Percentiles rank a stretch among this genome's conserved stretches.
Conservation (phyloP, 2,113 vertebrate genomes). For the Puntigrus tetrazona region DNA sequence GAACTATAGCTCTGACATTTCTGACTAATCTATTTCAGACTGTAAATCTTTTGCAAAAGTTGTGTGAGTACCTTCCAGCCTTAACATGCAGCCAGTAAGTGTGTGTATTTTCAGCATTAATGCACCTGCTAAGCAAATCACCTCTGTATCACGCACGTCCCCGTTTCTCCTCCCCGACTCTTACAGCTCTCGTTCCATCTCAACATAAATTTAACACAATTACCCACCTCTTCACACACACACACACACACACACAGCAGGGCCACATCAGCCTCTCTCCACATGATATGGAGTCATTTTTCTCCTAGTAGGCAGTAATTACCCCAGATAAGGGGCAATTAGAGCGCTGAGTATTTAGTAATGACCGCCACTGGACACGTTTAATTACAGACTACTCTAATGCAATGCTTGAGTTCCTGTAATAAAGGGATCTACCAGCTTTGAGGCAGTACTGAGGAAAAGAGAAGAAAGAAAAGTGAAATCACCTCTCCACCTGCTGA, state of each 20-base stretch:
- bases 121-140: conserved; percentile 51
- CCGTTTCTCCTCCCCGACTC: conserved; percentile 27
- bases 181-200: conserved; percentile 26
- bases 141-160: not conserved
- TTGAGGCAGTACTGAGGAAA: conserved; percentile 54
- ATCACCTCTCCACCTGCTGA: not conserved
- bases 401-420: conserved; percentile 69
- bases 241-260: conserved; percentile 32
- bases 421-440: conserved; percentile 65
- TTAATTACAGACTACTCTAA: conserved; percentile 75
- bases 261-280: conserved; percentile 50
- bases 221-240: conserved; percentile 38
- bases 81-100: not conserved
- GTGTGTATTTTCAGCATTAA: conserved; percentile 33
- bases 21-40: no score
- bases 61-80: not conserved
- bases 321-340: conserved; percentile 77
- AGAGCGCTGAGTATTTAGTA: conserved; percentile 74
- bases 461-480: conserved; percentile 39
- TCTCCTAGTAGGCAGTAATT: conserved; percentile 71
- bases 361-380: conserved; percentile 79
- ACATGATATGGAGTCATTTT: conserved; percentile 59
- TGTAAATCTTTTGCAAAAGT: not conserved
- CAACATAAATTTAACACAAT: conserved; percentile 39
- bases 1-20: no score